A percentile compares a stretch with the other conserved stretches of the same genome.
phyloP scores from a whole-genome alignment of 2,113 vertebrate genomes.

The Montifringilla adamsi region DNA sequence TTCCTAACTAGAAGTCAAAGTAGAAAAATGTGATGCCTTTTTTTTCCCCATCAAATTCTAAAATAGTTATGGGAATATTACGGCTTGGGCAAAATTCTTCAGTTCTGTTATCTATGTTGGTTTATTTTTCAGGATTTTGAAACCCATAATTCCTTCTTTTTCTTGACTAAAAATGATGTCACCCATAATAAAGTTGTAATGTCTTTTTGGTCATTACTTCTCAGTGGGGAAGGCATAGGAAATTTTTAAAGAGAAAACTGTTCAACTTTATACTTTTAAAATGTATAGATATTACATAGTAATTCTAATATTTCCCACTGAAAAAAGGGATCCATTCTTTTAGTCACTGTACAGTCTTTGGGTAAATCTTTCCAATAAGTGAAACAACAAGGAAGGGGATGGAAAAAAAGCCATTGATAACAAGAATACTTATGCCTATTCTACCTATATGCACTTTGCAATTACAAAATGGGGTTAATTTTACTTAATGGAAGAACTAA shows the following conservation, averaged over 20 bases:
- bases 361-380: background rate
- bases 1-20: background rate
- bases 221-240: background rate
- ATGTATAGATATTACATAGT: background rate
- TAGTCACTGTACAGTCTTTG: background rate
- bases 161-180: background rate
- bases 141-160: background rate
- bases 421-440: background rate
- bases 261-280: background rate
- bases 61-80: background rate
- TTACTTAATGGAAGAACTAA: background rate
- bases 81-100: background rate
- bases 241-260: background rate
- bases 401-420: background rate
- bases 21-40: background rate
- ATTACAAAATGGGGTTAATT: background rate
- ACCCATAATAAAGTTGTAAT: background rate
- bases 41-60: accelerated
- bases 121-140: background rate
- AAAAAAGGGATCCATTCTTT: background rate
- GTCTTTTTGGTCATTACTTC: background rate
- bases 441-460: background rate
- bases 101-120: background rate
- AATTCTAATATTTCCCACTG: background rate
- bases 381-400: background rate